Conservation (phyloP, 2,113 vertebrate genomes). For the Clinocottus analis region DNA sequence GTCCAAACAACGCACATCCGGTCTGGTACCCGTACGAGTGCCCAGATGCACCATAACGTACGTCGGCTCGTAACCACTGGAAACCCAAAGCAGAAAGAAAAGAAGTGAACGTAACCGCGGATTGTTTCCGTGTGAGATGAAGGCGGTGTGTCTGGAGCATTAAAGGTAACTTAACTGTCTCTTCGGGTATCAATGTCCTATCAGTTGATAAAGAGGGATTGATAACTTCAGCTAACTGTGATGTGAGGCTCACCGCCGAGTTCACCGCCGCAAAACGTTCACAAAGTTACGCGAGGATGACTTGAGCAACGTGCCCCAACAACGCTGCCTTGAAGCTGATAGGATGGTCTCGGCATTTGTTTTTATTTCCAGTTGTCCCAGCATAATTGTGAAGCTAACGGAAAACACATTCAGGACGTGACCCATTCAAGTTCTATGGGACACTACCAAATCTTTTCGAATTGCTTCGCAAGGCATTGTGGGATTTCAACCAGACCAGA, state of each 20-base stretch:
- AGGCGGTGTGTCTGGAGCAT: background rate
- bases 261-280: background rate
- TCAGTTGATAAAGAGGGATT: background rate
- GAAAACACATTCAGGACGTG: background rate
- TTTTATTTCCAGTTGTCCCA: background rate
- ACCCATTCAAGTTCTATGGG: background rate
- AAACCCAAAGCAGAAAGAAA: background rate
- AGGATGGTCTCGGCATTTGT: fast-evolving
- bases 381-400: constrained; percentile 3
- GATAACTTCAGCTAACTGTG: background rate
- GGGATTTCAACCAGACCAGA: background rate
- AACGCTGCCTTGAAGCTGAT: background rate
- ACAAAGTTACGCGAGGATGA: background rate
- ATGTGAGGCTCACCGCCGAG: constrained; percentile 2
- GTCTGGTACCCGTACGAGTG: background rate
- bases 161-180: constrained; percentile 20
- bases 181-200: fast-evolving
- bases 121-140: constrained; percentile 2
- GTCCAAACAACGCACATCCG: constrained; percentile 1
- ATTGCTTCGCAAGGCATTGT: background rate
- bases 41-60: background rate
- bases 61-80: background rate
- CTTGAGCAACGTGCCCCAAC: background rate
- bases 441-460: background rate
- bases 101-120: background rate